Evolutionary conservation across 2,888 invertebrate species (phyloP).

Genomic region (Neria commutata): DNA sequence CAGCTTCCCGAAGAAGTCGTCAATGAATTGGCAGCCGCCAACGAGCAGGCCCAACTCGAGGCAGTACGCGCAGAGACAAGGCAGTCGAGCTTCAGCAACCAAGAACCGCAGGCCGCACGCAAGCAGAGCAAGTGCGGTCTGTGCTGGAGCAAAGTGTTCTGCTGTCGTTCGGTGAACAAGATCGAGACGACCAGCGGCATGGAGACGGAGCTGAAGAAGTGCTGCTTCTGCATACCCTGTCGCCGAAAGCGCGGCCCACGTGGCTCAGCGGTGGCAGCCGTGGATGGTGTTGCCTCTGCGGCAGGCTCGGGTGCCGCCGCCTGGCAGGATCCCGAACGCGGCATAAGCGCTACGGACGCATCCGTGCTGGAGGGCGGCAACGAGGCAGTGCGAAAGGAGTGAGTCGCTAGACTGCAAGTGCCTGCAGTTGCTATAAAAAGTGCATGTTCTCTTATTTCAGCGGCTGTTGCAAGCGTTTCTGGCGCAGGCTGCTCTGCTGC

Average conservation of each 20-base stretch:
- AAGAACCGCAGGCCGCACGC: slow-evolving; percentile 25
- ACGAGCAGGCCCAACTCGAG: slow-evolving; percentile 32
- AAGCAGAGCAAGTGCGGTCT: slow-evolving; percentile 54
- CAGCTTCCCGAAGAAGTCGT: slow-evolving; percentile 28
- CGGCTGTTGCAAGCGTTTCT: slow-evolving; percentile 57
- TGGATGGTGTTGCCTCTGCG: slow-evolving; percentile 23
- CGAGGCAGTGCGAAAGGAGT: slow-evolving; percentile 48
- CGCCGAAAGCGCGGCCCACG: slow-evolving; percentile 40
- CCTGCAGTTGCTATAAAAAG: background rate
- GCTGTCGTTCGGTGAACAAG: slow-evolving; percentile 61
- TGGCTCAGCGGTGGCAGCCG: slow-evolving; percentile 25
- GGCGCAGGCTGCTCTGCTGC: slow-evolving; percentile 60
- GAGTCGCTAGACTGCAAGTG: slow-evolving; percentile 13
- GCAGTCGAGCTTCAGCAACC: slow-evolving; percentile 4
- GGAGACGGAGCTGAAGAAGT: slow-evolving; percentile 52
- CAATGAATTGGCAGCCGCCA: slow-evolving; percentile 24
- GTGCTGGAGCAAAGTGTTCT: slow-evolving; percentile 58
- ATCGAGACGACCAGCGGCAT: slow-evolving; percentile 56
- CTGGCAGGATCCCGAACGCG: slow-evolving; percentile 57
- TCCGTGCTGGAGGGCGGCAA: slow-evolving; percentile 66
- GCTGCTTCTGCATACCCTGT: slow-evolving; percentile 61
- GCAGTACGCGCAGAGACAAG: slow-evolving; percentile 35
- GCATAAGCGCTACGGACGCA: slow-evolving; percentile 54
- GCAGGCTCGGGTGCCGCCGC: slow-evolving; percentile 41
- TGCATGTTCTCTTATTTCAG: slow-evolving; percentile 34